Evolutionary conservation across 1,140 invertebrate species (phyloP).

Genomic region (Muscidifurax raptorellus): DNA sequence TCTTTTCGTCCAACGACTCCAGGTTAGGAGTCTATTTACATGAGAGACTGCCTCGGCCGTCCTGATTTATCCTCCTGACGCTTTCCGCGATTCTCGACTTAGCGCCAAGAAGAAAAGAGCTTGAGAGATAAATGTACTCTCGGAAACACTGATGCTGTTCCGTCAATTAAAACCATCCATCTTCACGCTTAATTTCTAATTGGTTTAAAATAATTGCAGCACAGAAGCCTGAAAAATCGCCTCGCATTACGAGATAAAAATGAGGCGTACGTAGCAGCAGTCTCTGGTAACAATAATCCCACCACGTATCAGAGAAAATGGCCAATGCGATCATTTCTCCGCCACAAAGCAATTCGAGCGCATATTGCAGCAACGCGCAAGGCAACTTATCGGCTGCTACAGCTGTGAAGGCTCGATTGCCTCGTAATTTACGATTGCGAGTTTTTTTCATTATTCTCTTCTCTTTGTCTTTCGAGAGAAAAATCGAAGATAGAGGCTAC

Average conservation of each 20-base stretch:
- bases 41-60: constrained; percentile 35
- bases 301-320: background rate
- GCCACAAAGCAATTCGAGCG: background rate
- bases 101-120: constrained; percentile 2
- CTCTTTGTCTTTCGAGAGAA: background rate
- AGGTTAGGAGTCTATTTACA: constrained; percentile 45
- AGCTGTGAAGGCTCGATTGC: too few relatives aligned
- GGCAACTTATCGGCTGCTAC: background rate
- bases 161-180: too few relatives aligned
- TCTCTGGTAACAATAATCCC: background rate
- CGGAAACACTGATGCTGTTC: too few relatives aligned
- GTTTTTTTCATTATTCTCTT: background rate
- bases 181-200: too few relatives aligned
- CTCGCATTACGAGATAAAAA: background rate
- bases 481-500: background rate
- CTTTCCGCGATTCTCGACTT: constrained; percentile 33
- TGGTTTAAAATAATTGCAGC: too few relatives aligned
- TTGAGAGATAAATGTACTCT: background rate
- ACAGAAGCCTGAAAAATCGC: background rate
- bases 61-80: constrained; percentile 41
- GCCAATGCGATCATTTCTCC: background rate
- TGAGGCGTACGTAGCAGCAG: too few relatives aligned
- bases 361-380: background rate
- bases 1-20: constrained; percentile 31
- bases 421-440: background rate